Conservation (phyloP, 2,113 vertebrate genomes). For the Parotia lawesii region DNA sequence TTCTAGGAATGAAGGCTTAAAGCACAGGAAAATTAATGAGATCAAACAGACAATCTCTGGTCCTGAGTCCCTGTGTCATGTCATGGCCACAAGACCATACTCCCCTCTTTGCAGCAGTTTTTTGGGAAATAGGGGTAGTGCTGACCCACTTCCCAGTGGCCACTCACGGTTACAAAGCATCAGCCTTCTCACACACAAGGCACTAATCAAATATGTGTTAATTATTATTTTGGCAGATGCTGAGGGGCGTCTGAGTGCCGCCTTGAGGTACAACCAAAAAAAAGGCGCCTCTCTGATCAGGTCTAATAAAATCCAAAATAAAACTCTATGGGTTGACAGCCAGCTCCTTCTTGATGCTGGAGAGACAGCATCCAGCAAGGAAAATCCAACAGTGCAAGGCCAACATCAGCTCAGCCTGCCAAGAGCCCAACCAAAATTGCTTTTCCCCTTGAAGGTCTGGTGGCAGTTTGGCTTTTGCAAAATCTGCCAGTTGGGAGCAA, state of each 20-base stretch:
- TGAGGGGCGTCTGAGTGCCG: background rate
- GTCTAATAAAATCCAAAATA: conserved; percentile 12
- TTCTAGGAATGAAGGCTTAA: background rate
- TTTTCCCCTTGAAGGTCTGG: background rate
- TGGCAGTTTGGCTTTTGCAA: background rate
- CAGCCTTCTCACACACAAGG: background rate
- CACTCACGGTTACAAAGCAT: background rate
- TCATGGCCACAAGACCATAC: background rate
- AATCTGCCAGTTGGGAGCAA: background rate
- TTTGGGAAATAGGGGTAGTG: background rate
- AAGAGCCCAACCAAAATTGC: background rate
- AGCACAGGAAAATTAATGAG: background rate
- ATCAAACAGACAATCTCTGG: background rate
- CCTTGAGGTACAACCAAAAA: background rate
- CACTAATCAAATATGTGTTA: background rate
- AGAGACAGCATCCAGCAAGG: background rate
- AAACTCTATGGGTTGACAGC: background rate
- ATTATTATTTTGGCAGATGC: conserved; percentile 22
- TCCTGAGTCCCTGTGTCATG: background rate
- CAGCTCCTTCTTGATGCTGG: background rate
- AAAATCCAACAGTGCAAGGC: background rate
- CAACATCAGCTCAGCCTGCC: background rate
- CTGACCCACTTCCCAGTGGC: background rate
- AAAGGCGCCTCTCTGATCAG: accelerated
- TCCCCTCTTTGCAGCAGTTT: background rate